Evolutionary conservation across 2,797 vertebrate genomes (phyloP).

Genomic region (Myiothlypis chrysogaster): DNA sequence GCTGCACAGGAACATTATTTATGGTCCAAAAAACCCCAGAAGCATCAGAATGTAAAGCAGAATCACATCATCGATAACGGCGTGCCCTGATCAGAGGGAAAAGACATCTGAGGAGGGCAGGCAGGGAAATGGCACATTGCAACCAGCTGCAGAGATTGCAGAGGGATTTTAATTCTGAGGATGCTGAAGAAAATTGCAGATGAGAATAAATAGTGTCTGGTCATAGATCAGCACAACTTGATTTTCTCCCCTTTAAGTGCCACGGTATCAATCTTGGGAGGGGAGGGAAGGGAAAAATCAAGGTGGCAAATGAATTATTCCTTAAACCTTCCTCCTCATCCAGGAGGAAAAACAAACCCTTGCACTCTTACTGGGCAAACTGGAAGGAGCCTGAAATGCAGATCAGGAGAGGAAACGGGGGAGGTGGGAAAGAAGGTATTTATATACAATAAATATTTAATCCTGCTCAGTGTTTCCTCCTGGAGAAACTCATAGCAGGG

Average conservation of each 20-base stretch:
- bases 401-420: neutral
- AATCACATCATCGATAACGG: neutral
- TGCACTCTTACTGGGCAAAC: neutral
- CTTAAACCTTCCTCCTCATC: neutral
- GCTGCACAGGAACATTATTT: conserved; percentile 44
- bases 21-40: conserved; percentile 12
- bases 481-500: neutral
- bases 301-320: neutral
- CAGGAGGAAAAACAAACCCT: neutral
- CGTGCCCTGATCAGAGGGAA: neutral
- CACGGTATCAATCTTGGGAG: neutral
- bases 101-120: neutral
- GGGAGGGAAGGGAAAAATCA: neutral
- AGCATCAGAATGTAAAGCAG: conserved; percentile 47
- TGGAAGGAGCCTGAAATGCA: neutral
- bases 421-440: neutral
- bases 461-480: neutral
- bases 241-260: neutral
- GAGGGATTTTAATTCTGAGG: conserved; percentile 14
- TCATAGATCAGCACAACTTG: conserved; percentile 27
- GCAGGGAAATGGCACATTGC: neutral
- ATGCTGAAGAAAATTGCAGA: conserved; percentile 29
- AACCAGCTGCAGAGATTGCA: neutral
- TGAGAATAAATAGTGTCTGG: neutral
- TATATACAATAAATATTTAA: conserved; percentile 17